These are phyloP conservation scores for Nephotettix cincticeps DNA, from an alignment of 1,140 invertebrate genomes.

Conservation along the genomic window DNA sequence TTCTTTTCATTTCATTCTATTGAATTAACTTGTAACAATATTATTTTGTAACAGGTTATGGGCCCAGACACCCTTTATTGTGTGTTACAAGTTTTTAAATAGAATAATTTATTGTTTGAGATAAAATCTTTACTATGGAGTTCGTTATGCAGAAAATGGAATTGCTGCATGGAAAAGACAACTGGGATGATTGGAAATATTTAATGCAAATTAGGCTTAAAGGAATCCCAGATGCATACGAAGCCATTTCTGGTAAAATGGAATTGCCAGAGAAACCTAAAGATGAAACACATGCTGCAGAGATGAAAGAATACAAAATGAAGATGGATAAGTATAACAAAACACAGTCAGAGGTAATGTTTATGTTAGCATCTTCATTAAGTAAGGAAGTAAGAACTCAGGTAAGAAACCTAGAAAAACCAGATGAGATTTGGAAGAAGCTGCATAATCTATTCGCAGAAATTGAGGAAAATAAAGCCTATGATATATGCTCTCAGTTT, in stretches of 20 bases:
- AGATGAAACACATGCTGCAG: neutral
- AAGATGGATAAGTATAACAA: neutral
- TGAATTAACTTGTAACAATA: no score
- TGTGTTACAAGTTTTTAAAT: neutral
- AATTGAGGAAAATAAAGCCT: neutral
- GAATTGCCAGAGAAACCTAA: neutral
- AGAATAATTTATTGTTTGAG: neutral
- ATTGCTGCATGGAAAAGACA: neutral
- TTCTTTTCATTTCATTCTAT: neutral
- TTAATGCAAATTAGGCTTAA: neutral
- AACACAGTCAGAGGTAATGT: no score
- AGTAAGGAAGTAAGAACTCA: neutral
- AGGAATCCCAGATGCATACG: neutral
- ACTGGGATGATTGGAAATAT: neutral
- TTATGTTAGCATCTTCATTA: neutral
- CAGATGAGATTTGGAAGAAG: neutral
- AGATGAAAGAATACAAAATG: neutral
- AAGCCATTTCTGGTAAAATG: neutral
- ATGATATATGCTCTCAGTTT: no score
- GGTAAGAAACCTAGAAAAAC: neutral
- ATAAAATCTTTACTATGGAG: neutral
- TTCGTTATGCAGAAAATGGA: neutral
- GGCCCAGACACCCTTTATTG: neutral
- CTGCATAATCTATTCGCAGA: neutral
- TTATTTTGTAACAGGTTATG: no score